Conservation (phyloP, 2,113 vertebrate genomes). For the Cinclus cinclus region DNA sequence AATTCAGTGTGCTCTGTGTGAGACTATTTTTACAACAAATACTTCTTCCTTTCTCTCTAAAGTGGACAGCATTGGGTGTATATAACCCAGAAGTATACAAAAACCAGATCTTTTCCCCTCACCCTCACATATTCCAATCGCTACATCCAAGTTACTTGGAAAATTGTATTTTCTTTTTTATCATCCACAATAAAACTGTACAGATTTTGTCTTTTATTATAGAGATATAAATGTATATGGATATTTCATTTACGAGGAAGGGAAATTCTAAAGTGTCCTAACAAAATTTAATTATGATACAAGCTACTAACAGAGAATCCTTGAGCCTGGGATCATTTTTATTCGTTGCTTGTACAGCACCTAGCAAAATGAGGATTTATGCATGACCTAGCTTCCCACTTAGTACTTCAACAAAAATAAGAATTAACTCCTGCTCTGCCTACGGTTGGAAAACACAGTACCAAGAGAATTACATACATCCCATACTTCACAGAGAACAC, state of each 20-base stretch:
- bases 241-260: slow-evolving; percentile 32
- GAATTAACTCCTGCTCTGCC: slow-evolving; percentile 47
- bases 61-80: neutral
- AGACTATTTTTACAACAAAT: slow-evolving; percentile 58
- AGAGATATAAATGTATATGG: slow-evolving; percentile 39
- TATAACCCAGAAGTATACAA: neutral
- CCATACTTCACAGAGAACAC: neutral
- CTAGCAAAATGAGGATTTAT: slow-evolving; percentile 51
- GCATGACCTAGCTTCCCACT: slow-evolving; percentile 45
- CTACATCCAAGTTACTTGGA: neutral
- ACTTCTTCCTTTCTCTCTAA: neutral
- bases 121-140: neutral
- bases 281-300: slow-evolving; percentile 55
- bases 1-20: slow-evolving; percentile 37
- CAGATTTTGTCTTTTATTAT: slow-evolving; percentile 46
- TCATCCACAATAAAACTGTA: slow-evolving; percentile 47
- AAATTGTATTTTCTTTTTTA: slow-evolving; percentile 36
- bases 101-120: neutral
- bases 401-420: slow-evolving; percentile 34
- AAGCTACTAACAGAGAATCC: slow-evolving; percentile 4
- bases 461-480: neutral
- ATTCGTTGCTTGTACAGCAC: slow-evolving; percentile 55
- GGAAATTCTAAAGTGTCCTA: slow-evolving; percentile 52
- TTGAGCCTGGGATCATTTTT: slow-evolving; percentile 40
- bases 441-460: neutral